phyloP scores from a whole-genome alignment of 2,797 vertebrate genomes.

The Hipposideros larvatus region DNA sequence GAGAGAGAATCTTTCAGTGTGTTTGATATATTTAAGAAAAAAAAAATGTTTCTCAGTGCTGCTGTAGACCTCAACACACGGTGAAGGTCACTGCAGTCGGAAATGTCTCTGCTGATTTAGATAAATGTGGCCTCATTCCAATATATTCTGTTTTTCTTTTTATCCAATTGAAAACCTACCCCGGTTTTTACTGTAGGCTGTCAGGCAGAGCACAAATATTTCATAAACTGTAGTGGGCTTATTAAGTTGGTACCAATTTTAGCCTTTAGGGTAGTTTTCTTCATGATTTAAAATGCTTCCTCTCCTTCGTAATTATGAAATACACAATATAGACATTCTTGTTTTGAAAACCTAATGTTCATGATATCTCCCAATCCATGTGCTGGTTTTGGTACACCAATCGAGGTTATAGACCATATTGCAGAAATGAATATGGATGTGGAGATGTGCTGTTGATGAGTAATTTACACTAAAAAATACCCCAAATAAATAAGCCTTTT shows the following conservation, averaged over 20 bases:
- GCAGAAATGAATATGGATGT: background rate
- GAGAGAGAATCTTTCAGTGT: slow-evolving; percentile 67
- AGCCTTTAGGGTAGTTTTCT: slow-evolving; percentile 76
- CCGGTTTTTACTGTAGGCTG: slow-evolving; percentile 81
- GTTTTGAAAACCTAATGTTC: slow-evolving; percentile 56
- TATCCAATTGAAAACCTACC: slow-evolving; percentile 82
- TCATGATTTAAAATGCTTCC: slow-evolving; percentile 64
- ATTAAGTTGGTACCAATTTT: slow-evolving; percentile 80
- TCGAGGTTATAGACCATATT: background rate
- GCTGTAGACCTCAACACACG: slow-evolving; percentile 79
- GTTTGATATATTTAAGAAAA: slow-evolving; percentile 69
- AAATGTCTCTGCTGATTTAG: slow-evolving; percentile 86
- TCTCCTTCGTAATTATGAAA: slow-evolving; percentile 36
- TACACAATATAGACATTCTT: slow-evolving; percentile 74
- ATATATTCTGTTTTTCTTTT: slow-evolving; percentile 83
- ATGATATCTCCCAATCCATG: slow-evolving; percentile 59
- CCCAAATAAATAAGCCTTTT: background rate
- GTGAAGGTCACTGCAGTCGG: slow-evolving; percentile 85
- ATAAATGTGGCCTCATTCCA: slow-evolving; percentile 83
- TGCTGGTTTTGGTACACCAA: slow-evolving; percentile 62
- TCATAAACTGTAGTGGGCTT: slow-evolving; percentile 81
- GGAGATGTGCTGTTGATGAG: background rate
- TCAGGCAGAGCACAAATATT: slow-evolving; percentile 83
- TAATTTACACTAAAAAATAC: background rate
- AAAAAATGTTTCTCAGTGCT: slow-evolving; percentile 74